phyloP scores from a whole-genome alignment of 1,140 invertebrate species.

The Drosophila ercepeae region DNA sequence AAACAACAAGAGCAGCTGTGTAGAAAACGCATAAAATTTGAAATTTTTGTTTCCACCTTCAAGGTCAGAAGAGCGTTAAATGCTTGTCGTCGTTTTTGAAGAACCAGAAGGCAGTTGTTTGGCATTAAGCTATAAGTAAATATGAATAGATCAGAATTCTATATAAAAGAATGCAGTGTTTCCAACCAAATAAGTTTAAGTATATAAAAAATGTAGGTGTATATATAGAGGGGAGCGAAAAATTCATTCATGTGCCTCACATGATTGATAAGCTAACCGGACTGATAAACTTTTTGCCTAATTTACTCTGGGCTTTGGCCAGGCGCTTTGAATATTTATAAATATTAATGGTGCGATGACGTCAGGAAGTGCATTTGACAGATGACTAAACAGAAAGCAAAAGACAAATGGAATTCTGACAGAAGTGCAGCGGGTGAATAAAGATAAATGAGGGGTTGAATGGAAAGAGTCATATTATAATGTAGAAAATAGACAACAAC shows the following conservation, averaged over 20 bases:
- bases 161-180: slow-evolving; percentile 11
- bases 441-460: slow-evolving; percentile 61
- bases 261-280: slow-evolving; percentile 51
- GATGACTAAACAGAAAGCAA: slow-evolving; percentile 62
- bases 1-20: slow-evolving; percentile 1
- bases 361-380: slow-evolving; percentile 65
- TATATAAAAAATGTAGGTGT: neutral
- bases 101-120: slow-evolving; percentile 58
- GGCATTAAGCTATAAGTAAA: slow-evolving; percentile 56
- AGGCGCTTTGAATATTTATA: slow-evolving; percentile 38
- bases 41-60: slow-evolving; percentile 46
- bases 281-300: slow-evolving; percentile 28
- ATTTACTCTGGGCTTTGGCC: slow-evolving; percentile 26
- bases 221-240: slow-evolving; percentile 3
- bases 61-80: slow-evolving; percentile 63
- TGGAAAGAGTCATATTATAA: slow-evolving; percentile 1
- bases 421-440: slow-evolving; percentile 40
- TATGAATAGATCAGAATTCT: slow-evolving; percentile 18
- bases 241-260: slow-evolving; percentile 32
- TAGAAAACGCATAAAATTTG: slow-evolving; percentile 36
- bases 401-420: slow-evolving; percentile 70
- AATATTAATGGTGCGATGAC: slow-evolving; percentile 45
- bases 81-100: slow-evolving; percentile 32
- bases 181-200: neutral
- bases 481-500: slow-evolving; percentile 3